These are phyloP conservation scores for Aphelinus certus DNA, from an alignment of 1,140 invertebrate species.

Conservation along the genomic window DNA sequence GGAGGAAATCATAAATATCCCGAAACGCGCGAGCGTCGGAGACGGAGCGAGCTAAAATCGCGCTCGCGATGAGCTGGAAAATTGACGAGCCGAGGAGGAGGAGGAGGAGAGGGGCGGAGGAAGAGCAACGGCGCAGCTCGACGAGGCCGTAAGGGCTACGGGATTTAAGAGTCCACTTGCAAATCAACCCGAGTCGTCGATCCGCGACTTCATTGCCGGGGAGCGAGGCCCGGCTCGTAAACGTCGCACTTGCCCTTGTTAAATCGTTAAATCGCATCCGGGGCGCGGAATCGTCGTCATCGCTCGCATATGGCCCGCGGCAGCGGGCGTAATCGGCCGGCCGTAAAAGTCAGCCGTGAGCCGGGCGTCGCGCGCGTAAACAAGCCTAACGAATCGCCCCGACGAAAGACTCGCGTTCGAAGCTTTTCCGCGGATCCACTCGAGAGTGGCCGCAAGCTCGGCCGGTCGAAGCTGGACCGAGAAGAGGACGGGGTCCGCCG, in stretches of 20 bases:
- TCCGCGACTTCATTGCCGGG: constrained; percentile 38
- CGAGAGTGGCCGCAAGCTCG: constrained; percentile 10
- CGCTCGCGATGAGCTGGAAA: constrained; percentile 11
- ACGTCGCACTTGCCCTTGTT: constrained; percentile 36
- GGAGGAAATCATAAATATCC: background rate
- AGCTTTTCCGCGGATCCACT: constrained; percentile 13
- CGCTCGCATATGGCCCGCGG: background rate
- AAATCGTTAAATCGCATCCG: constrained; percentile 38
- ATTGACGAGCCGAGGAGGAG: background rate
- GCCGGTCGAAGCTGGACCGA: background rate
- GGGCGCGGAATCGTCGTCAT: constrained; percentile 13
- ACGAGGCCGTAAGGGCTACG: background rate
- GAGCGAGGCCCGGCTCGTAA: constrained; percentile 21
- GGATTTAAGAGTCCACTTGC: constrained; percentile 4
- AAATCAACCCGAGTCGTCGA: constrained; percentile 33
- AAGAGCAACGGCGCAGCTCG: background rate
- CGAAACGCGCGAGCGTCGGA: background rate
- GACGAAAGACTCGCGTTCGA: constrained; percentile 34
- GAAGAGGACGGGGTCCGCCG: too few species aligned
- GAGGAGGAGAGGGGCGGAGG: background rate
- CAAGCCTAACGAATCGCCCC: constrained; percentile 27
- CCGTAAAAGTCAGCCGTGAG: constrained; percentile 26
- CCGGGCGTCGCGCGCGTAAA: constrained; percentile 30
- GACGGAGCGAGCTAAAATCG: background rate
- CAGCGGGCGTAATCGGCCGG: constrained; percentile 10